Base-by-base conservation (phyloP, 2,888 invertebrate species). In the Marronus borbonicus region DNA sequence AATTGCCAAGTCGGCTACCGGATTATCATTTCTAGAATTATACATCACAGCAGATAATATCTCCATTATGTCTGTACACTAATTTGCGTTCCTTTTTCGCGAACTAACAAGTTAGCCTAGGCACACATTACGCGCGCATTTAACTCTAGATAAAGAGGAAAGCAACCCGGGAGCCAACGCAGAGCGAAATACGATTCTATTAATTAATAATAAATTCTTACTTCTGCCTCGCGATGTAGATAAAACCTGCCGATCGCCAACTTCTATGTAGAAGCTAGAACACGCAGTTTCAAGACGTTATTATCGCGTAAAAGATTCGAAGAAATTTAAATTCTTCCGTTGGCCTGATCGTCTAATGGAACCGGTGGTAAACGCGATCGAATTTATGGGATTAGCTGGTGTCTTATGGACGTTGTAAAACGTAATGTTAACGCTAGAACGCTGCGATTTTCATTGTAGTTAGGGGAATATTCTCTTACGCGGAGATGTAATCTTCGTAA, bases 1-100 rank as follows among this genome's bases (percentile, higher is more conserved):
- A 72, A 72, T 72, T 72, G 50, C 72, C 28, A 62, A 62, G 50
- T 24, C 28, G 44, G 60, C 72, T 72, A 72, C 72, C 58, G 58
- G 72, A 72, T 72, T 72, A 72, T 14, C 31, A 55, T 70, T 70
- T 72, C 17, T 58, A 14, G 49, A 49, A 50, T 68, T 50, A 20
- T 39, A 10, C 20, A 49, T 68, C 20, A 28, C 49, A 24, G 14
- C 50, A 50, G 50, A 50, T 50, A 68, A 68, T 50, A 68, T 68
- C 68, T 68, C 28, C 28, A 50, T 68, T 68, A 24, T 50, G 5
- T 5, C 3, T 7, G 4, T 20, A 20, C 20, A 10, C 55, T 55
- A 55, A 55, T 55, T 55, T 1, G 5, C 31, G 1, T 36, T 5
- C 31, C 0, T 36, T 7, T 5, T 36, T 36, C 31, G 5, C 31